Conservation (phyloP, 30 jellyfish, hydroid and myxozoan genomes). For the Aurelia aurita complex sp. Pacific region DNA sequence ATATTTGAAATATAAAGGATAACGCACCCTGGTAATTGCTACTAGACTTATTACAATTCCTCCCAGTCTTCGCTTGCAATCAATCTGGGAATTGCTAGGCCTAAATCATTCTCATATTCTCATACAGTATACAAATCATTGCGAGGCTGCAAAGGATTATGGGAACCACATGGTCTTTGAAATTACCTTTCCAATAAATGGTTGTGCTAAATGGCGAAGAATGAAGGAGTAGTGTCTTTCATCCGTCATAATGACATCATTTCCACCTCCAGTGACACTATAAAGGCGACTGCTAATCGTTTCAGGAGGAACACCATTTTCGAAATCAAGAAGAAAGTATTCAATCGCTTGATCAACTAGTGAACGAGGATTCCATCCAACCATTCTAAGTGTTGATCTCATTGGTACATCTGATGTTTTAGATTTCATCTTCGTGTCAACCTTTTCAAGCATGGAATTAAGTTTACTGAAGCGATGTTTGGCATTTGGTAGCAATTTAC, state of each 20-base stretch:
- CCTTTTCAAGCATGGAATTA: neutral
- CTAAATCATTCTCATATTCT: no score
- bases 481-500: neutral
- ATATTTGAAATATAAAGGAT: no score
- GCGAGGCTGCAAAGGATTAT: no score
- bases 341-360: slow-evolving; percentile 60
- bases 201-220: slow-evolving; percentile 46
- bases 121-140: no score
- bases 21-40: no score
- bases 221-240: slow-evolving; percentile 39
- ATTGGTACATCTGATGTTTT: slow-evolving; percentile 44
- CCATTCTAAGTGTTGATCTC: slow-evolving; percentile 59
- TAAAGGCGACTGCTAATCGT: slow-evolving; percentile 8
- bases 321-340: slow-evolving; percentile 61
- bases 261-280: slow-evolving; percentile 59
- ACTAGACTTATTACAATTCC: no score
- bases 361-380: slow-evolving; percentile 70
- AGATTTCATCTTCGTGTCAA: slow-evolving; percentile 11
- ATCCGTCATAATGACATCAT: slow-evolving; percentile 69
- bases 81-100: no score
- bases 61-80: no score
- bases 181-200: slow-evolving; percentile 31
- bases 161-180: neutral
- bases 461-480: neutral
- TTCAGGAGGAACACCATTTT: slow-evolving; percentile 75